Evolutionary conservation across 2,888 invertebrate genomes (phyloP).

Genomic region (Miltochrista miniata): DNA sequence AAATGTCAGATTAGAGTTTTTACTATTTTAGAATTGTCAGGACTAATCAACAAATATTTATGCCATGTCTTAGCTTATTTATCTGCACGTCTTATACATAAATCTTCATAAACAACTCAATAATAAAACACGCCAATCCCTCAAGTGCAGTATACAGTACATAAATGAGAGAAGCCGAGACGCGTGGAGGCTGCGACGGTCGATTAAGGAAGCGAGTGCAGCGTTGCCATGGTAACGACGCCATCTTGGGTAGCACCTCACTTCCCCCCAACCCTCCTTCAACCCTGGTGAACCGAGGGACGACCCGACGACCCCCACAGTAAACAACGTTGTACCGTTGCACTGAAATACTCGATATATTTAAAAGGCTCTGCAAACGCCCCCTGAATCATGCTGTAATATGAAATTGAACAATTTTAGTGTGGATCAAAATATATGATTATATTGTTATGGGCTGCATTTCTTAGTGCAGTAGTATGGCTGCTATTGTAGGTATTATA

Average conservation of each 20-base stretch:
- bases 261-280: conserved; percentile 34
- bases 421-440: conserved; percentile 59
- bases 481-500: not conserved
- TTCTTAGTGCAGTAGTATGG: conserved; percentile 20
- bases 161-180: conserved; percentile 68
- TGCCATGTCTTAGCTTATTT: no score
- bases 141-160: conserved; percentile 75
- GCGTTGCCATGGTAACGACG: conserved; percentile 80
- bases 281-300: conserved; percentile 30
- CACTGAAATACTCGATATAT: conserved; percentile 82
- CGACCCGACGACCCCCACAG: conserved; percentile 56
- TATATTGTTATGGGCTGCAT: conserved; percentile 28
- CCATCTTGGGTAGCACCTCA: conserved; percentile 72
- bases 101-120: conserved; percentile 1
- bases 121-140: conserved; percentile 59
- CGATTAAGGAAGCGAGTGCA: conserved; percentile 84
- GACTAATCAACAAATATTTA: no score
- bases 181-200: conserved; percentile 72
- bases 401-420: conserved; percentile 69
- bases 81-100: no score
- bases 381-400: conserved; percentile 57
- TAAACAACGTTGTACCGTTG: conserved; percentile 81
- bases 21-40: no score
- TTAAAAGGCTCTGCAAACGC: conserved; percentile 70
- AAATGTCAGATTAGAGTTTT: no score